Evolutionary conservation across 2,797 vertebrate genomes (phyloP), one percentile per base, ranked within the genome.

Genomic region (Netta rufina): DNA sequence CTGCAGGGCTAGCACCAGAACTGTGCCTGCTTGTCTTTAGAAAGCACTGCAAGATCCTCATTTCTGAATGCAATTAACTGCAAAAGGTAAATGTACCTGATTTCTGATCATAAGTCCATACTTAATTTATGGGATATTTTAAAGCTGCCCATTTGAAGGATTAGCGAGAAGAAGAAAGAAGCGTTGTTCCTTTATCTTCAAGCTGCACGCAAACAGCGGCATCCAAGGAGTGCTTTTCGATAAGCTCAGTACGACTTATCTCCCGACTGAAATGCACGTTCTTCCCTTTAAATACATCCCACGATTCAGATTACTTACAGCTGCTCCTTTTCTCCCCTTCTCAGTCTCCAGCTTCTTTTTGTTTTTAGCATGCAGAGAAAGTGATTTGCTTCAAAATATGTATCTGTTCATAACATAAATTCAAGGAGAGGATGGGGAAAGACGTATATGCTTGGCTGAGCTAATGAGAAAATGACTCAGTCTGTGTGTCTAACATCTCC

Each of bases 201-300:
- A 87, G 83, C 91, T 70, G 76, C 76, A 74, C 32, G 56, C 93
- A 94, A 96, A 94, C 85, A 90, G 83, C 83, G 82, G 90, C 86
- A 86, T 80, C 72, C 76, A 85, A 93, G 87, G 83, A 66, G 79
- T 39, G 6, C 54, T 54, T 92, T 96, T 75, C 79, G 94, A 97
- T 97, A 97, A 97, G 90, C 94, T 82, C 83, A 51, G 2, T 54
- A n/a, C 9, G 36, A 76, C 84, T 97, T 96, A 96, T 97, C 96
- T 33, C 47, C 36, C 74, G 24, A 27, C 14, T 91, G 96, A 96
- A 94, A 83, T 41, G 33, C 14, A 64, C 67, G 51, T 94, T 94
- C 83, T 90, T 94, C 54, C 70, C 73, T 95, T 96, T 93, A 90
- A 93, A 73, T 71, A 54, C 49, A 73, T 71, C 84, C 30, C 22